Evolutionary conservation across 2,113 vertebrate genomes (phyloP), one percentile per base, ranked within the genome.

Genomic region (Mesoclemmys tuberculata): DNA sequence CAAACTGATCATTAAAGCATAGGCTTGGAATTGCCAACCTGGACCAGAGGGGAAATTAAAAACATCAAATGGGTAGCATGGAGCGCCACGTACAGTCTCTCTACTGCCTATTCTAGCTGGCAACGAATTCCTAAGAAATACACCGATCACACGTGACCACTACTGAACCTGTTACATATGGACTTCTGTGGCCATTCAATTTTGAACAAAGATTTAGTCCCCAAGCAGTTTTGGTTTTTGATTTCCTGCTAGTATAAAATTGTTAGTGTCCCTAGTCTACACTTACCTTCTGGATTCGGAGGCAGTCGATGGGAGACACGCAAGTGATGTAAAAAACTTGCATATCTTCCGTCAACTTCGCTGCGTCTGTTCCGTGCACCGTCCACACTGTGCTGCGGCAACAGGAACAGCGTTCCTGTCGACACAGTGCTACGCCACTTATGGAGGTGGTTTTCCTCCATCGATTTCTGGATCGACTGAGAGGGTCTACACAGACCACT

Each of bases 151-250:
- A 78, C 1, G 1, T 19, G 51, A 93, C 46, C 74, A 31, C 4
- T 82, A 54, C 10, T 0, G 0, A 91, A 49, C 29, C 71, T 21
- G 4, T 54, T 46, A 13, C 0, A 80, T 26, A 52, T 1, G 0
- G 0, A 5, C 68, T 44, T 80, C 82, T n/a, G 12, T 80, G 16
- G 38, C 86, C 24, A 46, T 35, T 87, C 85, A 61, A 48, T 90
- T 87, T 22, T 86, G 44, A 92, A 80, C 27, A 24, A 71, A 71
- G n/a, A 71, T 29, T 29, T 31, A 85, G 21, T n/a, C 61, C 58
- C 31, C 29, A 61, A 74, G 54, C 58, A 80, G 24, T 49, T 61
- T 51, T 80, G 51, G 8, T 21, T 87, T 88, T 89, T 78, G 55
- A 35, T 75, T 82, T 85, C 8, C n/a, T 52, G 90, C 78, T 21